These are phyloP conservation scores for Dicerorhinus sumatrensis DNA, from an alignment of 2,113 vertebrate genomes.

Conservation along the genomic window DNA sequence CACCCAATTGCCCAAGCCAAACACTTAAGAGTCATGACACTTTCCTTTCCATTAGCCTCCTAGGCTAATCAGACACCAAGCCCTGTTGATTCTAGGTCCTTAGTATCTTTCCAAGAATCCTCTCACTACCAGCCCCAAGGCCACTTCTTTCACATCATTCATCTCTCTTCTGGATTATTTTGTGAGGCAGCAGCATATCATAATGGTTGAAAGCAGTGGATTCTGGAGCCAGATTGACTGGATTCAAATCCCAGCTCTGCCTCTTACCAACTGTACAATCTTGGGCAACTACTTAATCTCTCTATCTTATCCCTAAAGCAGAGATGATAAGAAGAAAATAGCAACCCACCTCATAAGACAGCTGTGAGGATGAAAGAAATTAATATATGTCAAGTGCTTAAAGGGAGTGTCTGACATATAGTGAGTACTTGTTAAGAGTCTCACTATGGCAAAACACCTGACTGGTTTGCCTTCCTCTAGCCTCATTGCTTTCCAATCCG, in stretches of 20 bases:
- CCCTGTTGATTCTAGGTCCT: background rate
- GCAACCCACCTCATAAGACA: background rate
- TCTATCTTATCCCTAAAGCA: background rate
- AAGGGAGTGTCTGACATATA: background rate
- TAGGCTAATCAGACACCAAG: background rate
- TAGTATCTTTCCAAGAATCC: background rate
- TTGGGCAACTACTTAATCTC: background rate
- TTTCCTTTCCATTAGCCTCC: background rate
- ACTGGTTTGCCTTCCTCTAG: background rate
- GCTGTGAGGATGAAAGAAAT: background rate
- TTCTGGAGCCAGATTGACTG: background rate
- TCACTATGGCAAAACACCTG: too few species aligned
- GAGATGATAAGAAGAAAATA: background rate
- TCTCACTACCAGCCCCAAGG: background rate
- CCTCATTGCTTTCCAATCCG: background rate
- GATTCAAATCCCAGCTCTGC: background rate
- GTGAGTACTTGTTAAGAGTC: background rate
- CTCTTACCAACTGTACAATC: background rate
- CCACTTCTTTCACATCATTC: background rate
- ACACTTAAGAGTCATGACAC: background rate
- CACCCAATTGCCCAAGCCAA: background rate
- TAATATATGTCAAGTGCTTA: background rate
- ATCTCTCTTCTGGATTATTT: background rate
- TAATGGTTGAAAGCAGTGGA: background rate
- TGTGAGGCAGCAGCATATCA: background rate